Evolutionary conservation across 2,888 invertebrate genomes (phyloP), one percentile per base, ranked within the genome.

Genomic region (Allygus modestus): DNA sequence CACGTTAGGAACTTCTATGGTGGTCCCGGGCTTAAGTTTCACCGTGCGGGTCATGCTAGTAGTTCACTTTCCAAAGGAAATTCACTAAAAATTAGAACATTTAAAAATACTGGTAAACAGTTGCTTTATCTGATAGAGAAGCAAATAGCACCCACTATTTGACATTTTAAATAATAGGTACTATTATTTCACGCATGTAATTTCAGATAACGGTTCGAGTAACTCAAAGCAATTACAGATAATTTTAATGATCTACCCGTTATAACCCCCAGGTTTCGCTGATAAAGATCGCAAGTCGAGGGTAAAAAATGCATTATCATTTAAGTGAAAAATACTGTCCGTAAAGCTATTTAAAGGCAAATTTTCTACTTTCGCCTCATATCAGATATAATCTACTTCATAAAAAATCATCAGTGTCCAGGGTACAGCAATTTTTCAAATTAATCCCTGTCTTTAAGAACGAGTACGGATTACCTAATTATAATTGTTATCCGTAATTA

Each of bases 401-500:
- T 65, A 65, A 65, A 65, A 65, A 28, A 65, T 65, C 54, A 54
- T 54, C 54, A 54, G 54, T 23, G 31, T 65, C n/a, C 65, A 0
- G 1, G 28, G 28, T 28, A 65, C 65, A 65, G 65, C n/a, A 65
- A 65, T 65, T 65, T 65, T 65, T 28, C 65, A 65, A 28, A 28
- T 28, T 65, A 65, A 65, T 65, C 28, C 54, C 54, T 23, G 28
- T 20, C 31, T 65, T 65, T 65, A 65, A 20, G 54, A 31, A 65
- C 31, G 65, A 28, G 65, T 65, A 31, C 12, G 20, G 65, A 15
- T 65, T 58, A 26, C 17, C 65, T 65, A 65, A 65, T 65, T 65
- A 28, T 65, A 31, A 65, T 28, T 65, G 58, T 65, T 65, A 1
- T 12, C 15, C 58, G 65, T 12, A 28, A 26, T 65, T 28, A 20